A percentile compares a stretch with the other conserved stretches of the same genome.
Conservation (phyloP, 2,797 vertebrate species). For the Arremon brunneinucha region DNA sequence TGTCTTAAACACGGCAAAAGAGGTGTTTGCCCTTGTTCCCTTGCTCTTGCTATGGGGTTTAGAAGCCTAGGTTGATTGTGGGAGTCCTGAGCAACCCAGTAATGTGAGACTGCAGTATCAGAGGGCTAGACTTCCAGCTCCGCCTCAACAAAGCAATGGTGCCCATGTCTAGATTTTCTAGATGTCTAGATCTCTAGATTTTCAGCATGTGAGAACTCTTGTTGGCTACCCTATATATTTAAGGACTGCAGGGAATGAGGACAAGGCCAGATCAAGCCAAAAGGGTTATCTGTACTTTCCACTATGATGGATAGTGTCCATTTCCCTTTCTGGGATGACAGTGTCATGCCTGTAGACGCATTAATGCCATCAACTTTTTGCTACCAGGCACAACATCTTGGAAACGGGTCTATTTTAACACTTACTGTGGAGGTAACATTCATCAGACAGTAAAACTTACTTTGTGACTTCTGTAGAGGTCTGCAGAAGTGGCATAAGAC, state of each 20-base stretch:
- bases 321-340: background rate
- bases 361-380: background rate
- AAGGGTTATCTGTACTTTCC: background rate
- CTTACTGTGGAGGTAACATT: background rate
- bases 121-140: background rate
- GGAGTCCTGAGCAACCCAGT: background rate
- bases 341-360: background rate
- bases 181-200: background rate
- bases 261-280: background rate
- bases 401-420: background rate
- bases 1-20: background rate
- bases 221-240: background rate
- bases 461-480: background rate
- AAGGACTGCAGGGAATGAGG: background rate
- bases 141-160: background rate
- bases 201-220: background rate
- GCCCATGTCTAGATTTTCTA: background rate
- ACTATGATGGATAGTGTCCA: background rate
- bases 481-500: background rate
- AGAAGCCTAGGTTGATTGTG: background rate
- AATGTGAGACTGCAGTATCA: background rate
- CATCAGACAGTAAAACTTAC: background rate
- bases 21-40: background rate
- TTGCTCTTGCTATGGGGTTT: background rate
- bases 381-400: background rate